phyloP scores from a whole-genome alignment of 2,113 vertebrate species.

The Hiodon tergisus region DNA sequence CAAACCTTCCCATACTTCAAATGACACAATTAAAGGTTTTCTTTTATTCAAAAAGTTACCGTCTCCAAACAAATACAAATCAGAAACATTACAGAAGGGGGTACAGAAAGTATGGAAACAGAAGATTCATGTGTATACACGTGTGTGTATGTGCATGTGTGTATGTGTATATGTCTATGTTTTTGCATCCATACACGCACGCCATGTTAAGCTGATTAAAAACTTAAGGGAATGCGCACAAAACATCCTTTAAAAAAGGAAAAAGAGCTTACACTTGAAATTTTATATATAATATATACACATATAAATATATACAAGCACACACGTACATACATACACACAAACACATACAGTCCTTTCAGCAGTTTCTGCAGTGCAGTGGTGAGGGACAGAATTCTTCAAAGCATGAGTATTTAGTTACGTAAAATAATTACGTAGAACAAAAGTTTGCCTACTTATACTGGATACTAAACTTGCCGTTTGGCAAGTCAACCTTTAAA shows the following conservation, averaged over 20 bases:
- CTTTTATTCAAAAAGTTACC: slow-evolving; percentile 99
- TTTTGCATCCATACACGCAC: slow-evolving; percentile 9
- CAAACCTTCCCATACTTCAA: slow-evolving; percentile 22
- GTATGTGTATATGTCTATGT: slow-evolving; percentile 22
- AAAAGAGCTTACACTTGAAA: slow-evolving; percentile 88
- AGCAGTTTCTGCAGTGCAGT: slow-evolving; percentile 98
- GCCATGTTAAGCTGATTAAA: slow-evolving; percentile 61
- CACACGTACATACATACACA: not conserved
- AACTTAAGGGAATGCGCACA: too few relatives aligned
- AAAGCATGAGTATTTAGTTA: slow-evolving; percentile 83
- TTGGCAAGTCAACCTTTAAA: slow-evolving; percentile 66
- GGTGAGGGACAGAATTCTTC: slow-evolving; percentile 93
- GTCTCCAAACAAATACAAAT: slow-evolving; percentile 99
- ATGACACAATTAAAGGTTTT: slow-evolving; percentile 72
- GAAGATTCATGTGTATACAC: slow-evolving; percentile 81
- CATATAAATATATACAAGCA: slow-evolving; percentile 15
- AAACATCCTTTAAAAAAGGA: slow-evolving; percentile 81
- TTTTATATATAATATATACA: slow-evolving; percentile 41
- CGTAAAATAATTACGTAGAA: slow-evolving; percentile 73
- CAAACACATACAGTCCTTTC: slow-evolving; percentile 77
- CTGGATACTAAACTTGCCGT: slow-evolving; percentile 65
- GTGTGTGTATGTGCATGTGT: slow-evolving; percentile 44
- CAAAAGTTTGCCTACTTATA: slow-evolving; percentile 61
- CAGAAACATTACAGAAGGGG: slow-evolving; percentile 95
- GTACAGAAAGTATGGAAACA: slow-evolving; percentile 96